Conservation (phyloP, 2,113 vertebrate genomes). For the Orycteropus afer region DNA sequence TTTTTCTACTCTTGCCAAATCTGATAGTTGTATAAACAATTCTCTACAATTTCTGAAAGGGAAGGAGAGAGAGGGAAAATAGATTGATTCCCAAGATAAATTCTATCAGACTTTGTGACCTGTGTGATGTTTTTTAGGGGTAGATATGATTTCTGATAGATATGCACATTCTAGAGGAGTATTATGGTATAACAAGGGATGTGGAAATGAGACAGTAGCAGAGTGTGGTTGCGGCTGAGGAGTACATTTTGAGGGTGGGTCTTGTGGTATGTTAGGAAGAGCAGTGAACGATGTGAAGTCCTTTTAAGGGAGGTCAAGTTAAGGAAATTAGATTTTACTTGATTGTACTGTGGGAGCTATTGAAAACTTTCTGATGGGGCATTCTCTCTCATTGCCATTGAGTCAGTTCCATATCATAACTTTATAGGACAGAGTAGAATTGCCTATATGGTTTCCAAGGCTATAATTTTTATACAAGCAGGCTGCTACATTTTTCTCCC, state of each 20-base stretch:
- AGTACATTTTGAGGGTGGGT: neutral
- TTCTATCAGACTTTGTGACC: neutral
- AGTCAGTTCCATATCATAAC: neutral
- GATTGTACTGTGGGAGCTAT: neutral
- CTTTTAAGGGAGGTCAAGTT: neutral
- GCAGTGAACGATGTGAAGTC: neutral
- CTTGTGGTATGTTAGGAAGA: too few species aligned
- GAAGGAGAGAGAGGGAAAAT: neutral
- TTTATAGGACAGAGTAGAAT: neutral
- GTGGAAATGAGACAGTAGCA: neutral
- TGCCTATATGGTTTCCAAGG: neutral
- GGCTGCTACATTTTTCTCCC: neutral
- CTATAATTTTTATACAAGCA: neutral
- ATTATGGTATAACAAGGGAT: too few species aligned
- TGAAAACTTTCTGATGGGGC: neutral
- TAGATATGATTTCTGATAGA: neutral
- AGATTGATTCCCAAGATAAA: neutral
- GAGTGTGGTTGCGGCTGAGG: neutral
- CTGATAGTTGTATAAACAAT: neutral
- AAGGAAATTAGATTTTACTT: neutral
- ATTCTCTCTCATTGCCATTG: neutral
- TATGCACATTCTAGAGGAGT: neutral
- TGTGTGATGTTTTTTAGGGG: neutral
- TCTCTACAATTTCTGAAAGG: neutral
- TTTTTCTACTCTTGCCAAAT: neutral